Evolutionary conservation across 2,113 vertebrate species (phyloP).

Genomic region (Chaetodon auriga): DNA sequence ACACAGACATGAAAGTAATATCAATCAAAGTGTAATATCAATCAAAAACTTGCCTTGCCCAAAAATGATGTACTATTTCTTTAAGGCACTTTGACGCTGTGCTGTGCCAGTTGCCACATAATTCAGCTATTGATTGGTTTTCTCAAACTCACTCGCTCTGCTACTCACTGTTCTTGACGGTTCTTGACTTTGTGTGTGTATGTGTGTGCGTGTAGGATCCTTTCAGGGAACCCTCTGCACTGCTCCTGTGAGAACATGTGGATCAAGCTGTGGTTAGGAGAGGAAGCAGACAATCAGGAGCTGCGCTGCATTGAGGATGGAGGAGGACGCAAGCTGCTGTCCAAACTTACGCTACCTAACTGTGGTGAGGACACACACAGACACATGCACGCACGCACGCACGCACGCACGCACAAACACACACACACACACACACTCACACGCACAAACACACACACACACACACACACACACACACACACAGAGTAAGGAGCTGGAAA

Average conservation of each 20-base stretch:
- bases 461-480: conserved; percentile 34
- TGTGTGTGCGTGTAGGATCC: conserved; percentile 81
- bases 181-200: conserved; percentile 29
- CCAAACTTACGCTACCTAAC: conserved; percentile 87
- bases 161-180: conserved; percentile 6
- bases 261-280: conserved; percentile 93
- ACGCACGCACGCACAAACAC: conserved; percentile 27
- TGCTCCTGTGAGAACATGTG: conserved; percentile 98
- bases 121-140: conserved; percentile 1
- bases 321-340: conserved; percentile 87
- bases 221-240: conserved; percentile 93
- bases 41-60: not conserved
- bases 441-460: conserved; percentile 32
- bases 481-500: conserved; percentile 40
- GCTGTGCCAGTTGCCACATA: not conserved
- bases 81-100: not conserved
- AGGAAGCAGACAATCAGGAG: conserved; percentile 90
- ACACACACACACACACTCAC: conserved; percentile 24
- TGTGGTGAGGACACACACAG: conserved; percentile 88
- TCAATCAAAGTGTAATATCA: not conserved
- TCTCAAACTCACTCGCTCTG: not conserved
- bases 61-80: not conserved
- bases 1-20: not conserved
- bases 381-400: conserved; percentile 26
- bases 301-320: conserved; percentile 91